Evolutionary conservation across 2,113 vertebrate genomes (phyloP).

Genomic region (Theropithecus gelada): DNA sequence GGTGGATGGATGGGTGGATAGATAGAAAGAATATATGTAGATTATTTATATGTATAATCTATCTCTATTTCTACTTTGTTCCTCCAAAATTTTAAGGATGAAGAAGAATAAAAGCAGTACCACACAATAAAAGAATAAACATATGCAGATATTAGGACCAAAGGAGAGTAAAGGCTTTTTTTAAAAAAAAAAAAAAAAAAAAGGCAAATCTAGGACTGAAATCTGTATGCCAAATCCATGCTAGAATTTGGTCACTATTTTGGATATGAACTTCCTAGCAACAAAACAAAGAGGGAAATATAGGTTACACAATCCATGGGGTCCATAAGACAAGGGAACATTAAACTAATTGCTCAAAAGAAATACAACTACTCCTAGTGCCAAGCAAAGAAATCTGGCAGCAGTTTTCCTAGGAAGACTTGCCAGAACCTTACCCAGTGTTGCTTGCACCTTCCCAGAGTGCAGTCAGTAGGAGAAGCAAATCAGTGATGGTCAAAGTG

Average conservation of each 20-base stretch:
- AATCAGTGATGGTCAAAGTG: neutral
- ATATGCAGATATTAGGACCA: neutral
- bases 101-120: neutral
- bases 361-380: neutral
- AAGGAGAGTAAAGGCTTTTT: neutral
- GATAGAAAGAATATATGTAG: neutral
- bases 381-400: neutral
- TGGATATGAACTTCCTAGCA: neutral
- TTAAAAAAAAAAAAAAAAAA: neutral
- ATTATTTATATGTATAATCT: neutral
- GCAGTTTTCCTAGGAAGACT: neutral
- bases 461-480: neutral
- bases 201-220: neutral
- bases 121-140: conserved; percentile 28
- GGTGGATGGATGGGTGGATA: neutral
- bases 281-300: neutral
- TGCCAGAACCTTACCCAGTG: neutral
- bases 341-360: neutral
- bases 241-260: neutral
- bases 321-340: neutral
- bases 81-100: neutral
- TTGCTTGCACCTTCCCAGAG: neutral
- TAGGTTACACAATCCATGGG: neutral
- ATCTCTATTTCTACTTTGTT: neutral
- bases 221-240: neutral